Conservation (phyloP, 30 jellyfish, hydroid and myxozoan species). For the Turritopsis dohrnii region DNA sequence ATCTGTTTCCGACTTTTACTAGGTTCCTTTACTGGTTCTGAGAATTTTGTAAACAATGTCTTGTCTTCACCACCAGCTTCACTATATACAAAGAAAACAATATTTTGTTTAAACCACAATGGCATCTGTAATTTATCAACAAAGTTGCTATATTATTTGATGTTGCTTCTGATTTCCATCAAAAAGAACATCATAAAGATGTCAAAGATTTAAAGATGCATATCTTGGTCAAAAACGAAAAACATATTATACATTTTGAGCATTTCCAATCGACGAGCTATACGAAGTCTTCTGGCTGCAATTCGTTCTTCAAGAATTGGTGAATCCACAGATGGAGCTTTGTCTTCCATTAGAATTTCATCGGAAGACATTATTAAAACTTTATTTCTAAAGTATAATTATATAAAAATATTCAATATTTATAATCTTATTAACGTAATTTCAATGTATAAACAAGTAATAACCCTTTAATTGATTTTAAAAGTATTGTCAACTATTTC, state of each 20-base stretch:
- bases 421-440: neutral
- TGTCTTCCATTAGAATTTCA: conserved; percentile 25
- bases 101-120: no score
- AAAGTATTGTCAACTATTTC: no score
- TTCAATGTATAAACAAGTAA: no score
- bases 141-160: no score
- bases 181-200: neutral
- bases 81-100: conserved; percentile 11
- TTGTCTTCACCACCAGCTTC: conserved; percentile 63
- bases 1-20: conserved; percentile 66
- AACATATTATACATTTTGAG: conserved; percentile 45
- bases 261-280: conserved; percentile 59
- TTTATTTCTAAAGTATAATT: neutral
- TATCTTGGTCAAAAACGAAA: neutral
- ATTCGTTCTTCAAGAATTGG: conserved; percentile 55
- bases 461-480: no score
- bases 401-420: neutral
- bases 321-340: conserved; percentile 70
- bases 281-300: conserved; percentile 69
- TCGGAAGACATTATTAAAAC: neutral
- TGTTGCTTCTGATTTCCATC: neutral
- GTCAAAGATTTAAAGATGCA: neutral
- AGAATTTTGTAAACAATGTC: conserved; percentile 8
- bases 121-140: no score
- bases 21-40: conserved; percentile 45